These are phyloP conservation scores for Pantherophis guttatus DNA, from an alignment of 2,113 vertebrate genomes.

Conservation along the genomic window DNA sequence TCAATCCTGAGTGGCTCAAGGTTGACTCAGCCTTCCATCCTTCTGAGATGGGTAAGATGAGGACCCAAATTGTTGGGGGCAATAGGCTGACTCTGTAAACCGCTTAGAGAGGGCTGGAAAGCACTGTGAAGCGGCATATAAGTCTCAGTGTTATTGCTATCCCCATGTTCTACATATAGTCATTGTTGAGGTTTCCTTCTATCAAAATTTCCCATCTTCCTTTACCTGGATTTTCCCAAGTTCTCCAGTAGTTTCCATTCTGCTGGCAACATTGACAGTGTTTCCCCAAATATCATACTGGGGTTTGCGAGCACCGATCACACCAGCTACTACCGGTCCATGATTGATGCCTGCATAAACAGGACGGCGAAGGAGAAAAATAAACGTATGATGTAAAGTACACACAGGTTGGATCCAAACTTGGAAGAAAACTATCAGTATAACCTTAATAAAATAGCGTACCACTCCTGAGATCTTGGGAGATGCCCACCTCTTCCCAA, in stretches of 20 bases:
- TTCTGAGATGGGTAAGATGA: no score
- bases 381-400: neutral
- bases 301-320: conserved; percentile 96
- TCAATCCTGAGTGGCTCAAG: no score
- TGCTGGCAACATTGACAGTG: conserved; percentile 93
- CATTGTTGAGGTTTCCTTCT: neutral
- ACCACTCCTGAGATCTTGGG: neutral
- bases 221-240: conserved; percentile 95
- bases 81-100: no score
- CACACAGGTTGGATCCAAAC: neutral
- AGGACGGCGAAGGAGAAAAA: neutral
- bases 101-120: no score
- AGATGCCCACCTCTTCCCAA: neutral
- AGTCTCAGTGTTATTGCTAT: neutral
- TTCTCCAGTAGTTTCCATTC: conserved; percentile 96
- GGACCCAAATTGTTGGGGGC: no score
- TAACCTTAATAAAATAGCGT: neutral
- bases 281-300: conserved; percentile 99
- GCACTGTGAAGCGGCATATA: no score
- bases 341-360: conserved; percentile 87
- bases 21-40: no score
- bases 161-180: neutral
- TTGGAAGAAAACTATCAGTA: neutral
- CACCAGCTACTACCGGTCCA: conserved; percentile 93
- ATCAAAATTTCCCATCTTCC: rapidly evolving